These are phyloP conservation scores for Xiphophorus hellerii DNA, from an alignment of 2,113 vertebrate species.

Conservation along the genomic window DNA sequence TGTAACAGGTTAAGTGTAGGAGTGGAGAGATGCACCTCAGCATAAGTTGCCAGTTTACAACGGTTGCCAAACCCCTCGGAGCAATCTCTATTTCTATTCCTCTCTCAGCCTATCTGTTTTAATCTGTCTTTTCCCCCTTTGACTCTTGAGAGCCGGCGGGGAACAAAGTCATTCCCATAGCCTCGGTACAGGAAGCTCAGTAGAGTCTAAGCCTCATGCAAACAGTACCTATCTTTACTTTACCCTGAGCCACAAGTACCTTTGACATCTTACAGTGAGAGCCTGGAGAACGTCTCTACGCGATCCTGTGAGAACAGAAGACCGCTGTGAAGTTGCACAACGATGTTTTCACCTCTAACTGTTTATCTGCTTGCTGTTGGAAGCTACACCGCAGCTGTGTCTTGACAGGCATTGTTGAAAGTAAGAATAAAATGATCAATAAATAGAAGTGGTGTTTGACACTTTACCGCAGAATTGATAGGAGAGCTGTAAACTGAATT, in stretches of 20 bases:
- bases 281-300: conserved; percentile 11
- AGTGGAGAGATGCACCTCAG: conserved; percentile 28
- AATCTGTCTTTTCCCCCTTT: conserved; percentile 29
- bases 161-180: conserved; percentile 43
- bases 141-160: conserved; percentile 25
- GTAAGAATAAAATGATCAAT: conserved; percentile 42
- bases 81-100: conserved; percentile 23
- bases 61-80: conserved; percentile 13
- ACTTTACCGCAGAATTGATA: conserved; percentile 15
- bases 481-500: neutral
- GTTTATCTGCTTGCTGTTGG: conserved; percentile 26
- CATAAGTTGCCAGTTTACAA: conserved; percentile 18
- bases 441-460: conserved; percentile 36
- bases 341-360: conserved; percentile 46
- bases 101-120: conserved; percentile 34
- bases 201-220: conserved; percentile 36
- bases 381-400: conserved; percentile 12
- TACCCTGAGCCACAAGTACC: conserved; percentile 34
- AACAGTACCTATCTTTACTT: conserved; percentile 41
- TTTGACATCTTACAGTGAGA: conserved; percentile 21
- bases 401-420: conserved; percentile 29
- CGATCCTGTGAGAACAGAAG: conserved; percentile 26
- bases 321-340: conserved; percentile 4
- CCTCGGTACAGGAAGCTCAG: conserved; percentile 25
- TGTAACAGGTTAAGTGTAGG: conserved; percentile 53